Conservation (phyloP, 2,797 vertebrate genomes). For the Sciurus carolinensis region DNA sequence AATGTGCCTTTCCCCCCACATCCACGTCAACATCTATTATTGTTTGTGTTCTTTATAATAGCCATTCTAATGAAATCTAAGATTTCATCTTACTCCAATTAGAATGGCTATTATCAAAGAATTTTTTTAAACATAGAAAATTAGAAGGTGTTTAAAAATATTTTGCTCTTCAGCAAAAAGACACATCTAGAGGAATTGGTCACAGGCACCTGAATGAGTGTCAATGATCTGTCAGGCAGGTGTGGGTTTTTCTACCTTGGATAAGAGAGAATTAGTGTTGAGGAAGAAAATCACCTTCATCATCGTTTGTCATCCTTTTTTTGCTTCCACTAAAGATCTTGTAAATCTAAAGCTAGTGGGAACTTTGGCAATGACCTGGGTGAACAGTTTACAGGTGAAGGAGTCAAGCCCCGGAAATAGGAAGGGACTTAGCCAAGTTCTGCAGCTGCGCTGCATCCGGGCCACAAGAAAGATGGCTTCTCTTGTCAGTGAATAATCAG, state of each 20-base stretch:
- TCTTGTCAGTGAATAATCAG: background rate
- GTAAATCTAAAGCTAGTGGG: background rate
- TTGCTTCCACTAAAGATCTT: background rate
- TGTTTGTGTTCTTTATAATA: too few species aligned
- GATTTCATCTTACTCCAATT: too few species aligned
- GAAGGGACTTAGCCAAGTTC: background rate
- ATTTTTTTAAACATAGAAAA: slow-evolving; percentile 38
- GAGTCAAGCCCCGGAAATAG: background rate
- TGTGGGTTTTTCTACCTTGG: slow-evolving; percentile 7
- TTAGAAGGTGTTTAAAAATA: slow-evolving; percentile 29
- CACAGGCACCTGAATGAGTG: background rate
- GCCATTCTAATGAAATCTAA: too few species aligned
- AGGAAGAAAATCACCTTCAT: background rate
- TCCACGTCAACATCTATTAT: too few species aligned
- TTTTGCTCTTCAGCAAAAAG: slow-evolving; percentile 33
- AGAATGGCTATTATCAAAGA: background rate
- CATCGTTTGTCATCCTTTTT: background rate
- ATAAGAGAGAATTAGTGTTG: background rate
- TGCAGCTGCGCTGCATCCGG: background rate
- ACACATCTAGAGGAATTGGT: background rate
- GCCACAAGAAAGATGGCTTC: background rate
- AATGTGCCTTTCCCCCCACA: too few species aligned
- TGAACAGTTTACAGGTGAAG: background rate
- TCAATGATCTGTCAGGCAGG: background rate
- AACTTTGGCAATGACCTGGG: background rate